Percentiles rank a stretch among this genome's conserved stretches.
Evolutionary conservation across 2,888 invertebrate genomes (phyloP).

Genomic region (Stramonita haemastoma): DNA sequence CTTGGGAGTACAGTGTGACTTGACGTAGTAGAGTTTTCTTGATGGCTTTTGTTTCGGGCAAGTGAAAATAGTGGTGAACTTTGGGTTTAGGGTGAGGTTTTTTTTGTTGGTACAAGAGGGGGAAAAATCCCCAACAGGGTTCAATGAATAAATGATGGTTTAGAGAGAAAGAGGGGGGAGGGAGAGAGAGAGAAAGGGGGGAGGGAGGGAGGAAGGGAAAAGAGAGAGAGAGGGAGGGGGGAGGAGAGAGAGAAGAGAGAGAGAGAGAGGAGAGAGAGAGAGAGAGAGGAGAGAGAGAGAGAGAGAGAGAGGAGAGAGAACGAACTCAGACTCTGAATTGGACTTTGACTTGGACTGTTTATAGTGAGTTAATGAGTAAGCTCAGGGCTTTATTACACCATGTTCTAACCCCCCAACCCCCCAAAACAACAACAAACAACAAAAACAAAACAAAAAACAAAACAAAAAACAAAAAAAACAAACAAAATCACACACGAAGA

Average conservation of each 20-base stretch:
- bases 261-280: constrained; percentile 16
- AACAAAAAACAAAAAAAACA: no score
- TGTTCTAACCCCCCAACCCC: not conserved
- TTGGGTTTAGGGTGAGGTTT: not conserved
- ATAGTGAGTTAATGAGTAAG: not conserved
- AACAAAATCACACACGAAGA: no score
- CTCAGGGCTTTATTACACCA: not conserved
- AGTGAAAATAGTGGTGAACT: not conserved
- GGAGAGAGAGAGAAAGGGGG: no score
- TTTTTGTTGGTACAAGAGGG: not conserved
- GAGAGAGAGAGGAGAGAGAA: constrained; percentile 26
- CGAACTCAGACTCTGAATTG: not conserved
- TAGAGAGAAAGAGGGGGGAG: not conserved
- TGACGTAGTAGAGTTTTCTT: no score
- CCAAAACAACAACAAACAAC: no score
- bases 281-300: constrained; percentile 21
- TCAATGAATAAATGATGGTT: no score
- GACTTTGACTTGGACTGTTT: not conserved
- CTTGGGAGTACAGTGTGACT: not conserved
- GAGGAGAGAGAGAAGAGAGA: not conserved
- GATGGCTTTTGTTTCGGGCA: not conserved
- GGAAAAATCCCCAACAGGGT: no score
- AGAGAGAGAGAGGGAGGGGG: constrained; percentile 13
- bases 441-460: no score
- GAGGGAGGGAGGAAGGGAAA: not conserved